Base-by-base conservation (phyloP, 1,140 invertebrate genomes). In the Lepidurus apus region DNA sequence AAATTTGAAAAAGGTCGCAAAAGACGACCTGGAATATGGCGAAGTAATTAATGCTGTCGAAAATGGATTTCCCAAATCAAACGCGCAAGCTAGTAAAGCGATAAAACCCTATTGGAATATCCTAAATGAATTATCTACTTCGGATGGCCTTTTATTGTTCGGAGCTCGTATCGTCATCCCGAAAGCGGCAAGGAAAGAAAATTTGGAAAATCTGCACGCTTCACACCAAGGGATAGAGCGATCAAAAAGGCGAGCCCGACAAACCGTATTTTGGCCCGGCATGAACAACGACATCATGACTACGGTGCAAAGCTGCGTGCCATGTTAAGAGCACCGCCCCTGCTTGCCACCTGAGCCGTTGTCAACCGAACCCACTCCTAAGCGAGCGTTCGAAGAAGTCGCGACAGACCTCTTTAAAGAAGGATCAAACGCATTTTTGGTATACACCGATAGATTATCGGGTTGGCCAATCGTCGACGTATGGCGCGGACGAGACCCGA, bases 151-250 rank as follows among this genome's bases (percentile, higher is more conserved):
- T 65, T 7, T 86, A 10, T 84, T 85, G 77, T 84, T 84, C 82
- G 80, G 80, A 74, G 74, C 83, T 75, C 42, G 81, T 47, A 76
- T 86, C 11, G 81, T 87, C 10, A 84, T 88, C 43, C 86, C 85
- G 13, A 78, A 77, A 43, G 80, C 74, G 74, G 77, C 85, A 75
- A 77, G 85, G 79, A 79, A 81, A 74, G 78, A 83, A 73, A 85
- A 86, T 75, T 81, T 87, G 53, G 75, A 82, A 21, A 79, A 81
- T 45, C 78, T 87, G 73, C 86, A 87, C 82, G 82, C 84, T 79
- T 81, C 82, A 21, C 87, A 89, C 82, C 45, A 87, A 76, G 87
- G 87, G 1, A 82, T 84, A 78, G 84, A 84, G 74, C 85, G 85
- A 80, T 84, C 82, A 76, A 83, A 83, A 80, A 75, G 78, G 42